Base-by-base conservation (phyloP, 2,888 invertebrate species). In the Ormyrus labotus region DNA sequence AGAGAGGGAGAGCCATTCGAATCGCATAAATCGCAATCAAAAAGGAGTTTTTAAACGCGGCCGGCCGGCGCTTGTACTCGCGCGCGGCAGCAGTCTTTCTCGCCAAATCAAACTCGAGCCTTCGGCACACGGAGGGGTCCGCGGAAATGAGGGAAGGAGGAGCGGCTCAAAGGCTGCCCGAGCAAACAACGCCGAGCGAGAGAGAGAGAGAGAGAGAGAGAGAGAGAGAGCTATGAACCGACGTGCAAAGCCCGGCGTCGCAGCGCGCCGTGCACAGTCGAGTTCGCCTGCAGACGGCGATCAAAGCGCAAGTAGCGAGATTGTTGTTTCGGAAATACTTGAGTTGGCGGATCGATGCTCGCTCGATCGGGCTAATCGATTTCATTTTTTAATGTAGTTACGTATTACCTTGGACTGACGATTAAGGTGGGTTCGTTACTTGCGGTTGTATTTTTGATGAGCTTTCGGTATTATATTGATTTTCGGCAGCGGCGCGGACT, bases 261-360 rank as follows among this genome's bases (percentile, higher is more conserved):
- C n/a, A n/a, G n/a, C n/a, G n/a, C n/a, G n/a, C n/a, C n/a, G n/a
- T n/a, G n/a, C 13, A 13, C 13, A 13, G 13, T 13, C 0, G 13
- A 13, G 13, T 13, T 13, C 13, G 13, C 13, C 13, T 13, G 13
- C 13, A 13, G 13, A 13, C 55, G 9, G 34, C 60, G 70, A 45
- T 53, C 45, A 60, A 19, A 11, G 61, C 13, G 50, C 50, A 19
- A 61, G 51, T 60, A 71, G 50, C n/a, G 71, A 61, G 61, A 71
- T 61, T 71, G 71, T 61, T 71, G 51, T 67, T 67, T 67, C 67
- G 67, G 53, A 67, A 67, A 67, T 67, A 67, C 34, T 50, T 69
- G 13, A 68, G n/a, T 57, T 57, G 11, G 57, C 11, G 8, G 13
- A 13, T 13, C 13, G 13, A 13, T 13, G 13, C 13, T 13, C 13